Evolutionary conservation across 1,140 invertebrate species (phyloP).

Genomic region (Caligus rogercresseyi): DNA sequence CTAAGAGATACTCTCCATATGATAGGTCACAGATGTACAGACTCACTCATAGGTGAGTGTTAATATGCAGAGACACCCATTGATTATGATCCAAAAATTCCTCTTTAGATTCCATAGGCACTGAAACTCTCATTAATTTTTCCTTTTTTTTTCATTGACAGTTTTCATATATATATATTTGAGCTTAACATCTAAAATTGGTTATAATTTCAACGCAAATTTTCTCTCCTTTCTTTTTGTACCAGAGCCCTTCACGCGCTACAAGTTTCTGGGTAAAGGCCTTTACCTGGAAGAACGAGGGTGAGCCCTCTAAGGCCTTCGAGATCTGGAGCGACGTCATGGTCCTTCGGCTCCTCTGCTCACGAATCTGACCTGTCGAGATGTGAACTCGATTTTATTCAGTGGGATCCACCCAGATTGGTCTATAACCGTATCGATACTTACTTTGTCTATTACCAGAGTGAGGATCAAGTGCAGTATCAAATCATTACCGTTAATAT

Average conservation of each 20-base stretch:
- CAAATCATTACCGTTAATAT: slow-evolving; percentile 4
- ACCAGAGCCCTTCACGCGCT: slow-evolving; percentile 53
- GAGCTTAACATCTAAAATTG: no score
- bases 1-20: no score
- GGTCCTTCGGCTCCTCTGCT: slow-evolving; percentile 12
- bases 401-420: slow-evolving; percentile 16
- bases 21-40: no score
- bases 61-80: no score
- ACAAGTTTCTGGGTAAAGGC: slow-evolving; percentile 68
- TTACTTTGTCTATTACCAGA: slow-evolving; percentile 17
- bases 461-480: not conserved
- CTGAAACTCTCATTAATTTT: no score
- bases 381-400: slow-evolving; percentile 15
- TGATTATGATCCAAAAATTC: no score
- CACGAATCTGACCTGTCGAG: slow-evolving; percentile 18
- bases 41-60: no score
- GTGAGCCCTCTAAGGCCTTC: slow-evolving; percentile 38
- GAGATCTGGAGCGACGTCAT: slow-evolving; percentile 19
- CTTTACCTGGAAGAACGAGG: slow-evolving; percentile 48
- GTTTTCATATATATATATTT: no score
- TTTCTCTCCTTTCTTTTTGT: not conserved
- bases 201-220: no score
- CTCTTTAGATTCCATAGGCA: no score
- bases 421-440: slow-evolving; percentile 13
- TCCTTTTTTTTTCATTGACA: no score